phyloP scores from a whole-genome alignment of 2,113 vertebrate species.

The Macroglossus sobrinus region DNA sequence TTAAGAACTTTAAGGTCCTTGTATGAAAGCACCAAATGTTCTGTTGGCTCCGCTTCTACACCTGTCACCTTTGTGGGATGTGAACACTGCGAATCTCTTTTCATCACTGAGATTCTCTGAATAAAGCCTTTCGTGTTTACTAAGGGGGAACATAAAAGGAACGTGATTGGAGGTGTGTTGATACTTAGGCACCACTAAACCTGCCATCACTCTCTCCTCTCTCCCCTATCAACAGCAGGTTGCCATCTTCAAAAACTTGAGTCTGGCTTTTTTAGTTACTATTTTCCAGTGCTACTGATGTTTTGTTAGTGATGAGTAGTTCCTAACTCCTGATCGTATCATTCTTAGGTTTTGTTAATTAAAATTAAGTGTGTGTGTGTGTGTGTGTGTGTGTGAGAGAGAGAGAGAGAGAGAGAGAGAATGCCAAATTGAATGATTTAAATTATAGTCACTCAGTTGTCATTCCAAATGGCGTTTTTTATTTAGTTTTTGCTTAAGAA shows the following conservation, averaged over 20 bases:
- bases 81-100: neutral
- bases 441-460: neutral
- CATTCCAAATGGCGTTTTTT: neutral
- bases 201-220: neutral
- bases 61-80: conserved; percentile 23
- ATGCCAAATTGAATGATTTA: neutral
- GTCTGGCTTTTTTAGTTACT: neutral
- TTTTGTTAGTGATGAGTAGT: neutral
- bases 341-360: neutral
- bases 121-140: neutral
- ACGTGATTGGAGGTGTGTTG: neutral
- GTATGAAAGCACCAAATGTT: neutral
- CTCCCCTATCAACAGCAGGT: neutral
- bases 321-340: neutral
- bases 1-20: neutral
- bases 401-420: neutral
- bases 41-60: neutral
- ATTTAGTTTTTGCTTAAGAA: neutral
- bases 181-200: neutral
- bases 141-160: neutral
- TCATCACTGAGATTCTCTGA: neutral
- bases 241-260: neutral
- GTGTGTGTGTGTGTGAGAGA: neutral
- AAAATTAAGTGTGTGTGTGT: neutral
- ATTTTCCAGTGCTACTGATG: neutral